Evolutionary conservation across 2,113 vertebrate genomes (phyloP), one percentile per base, ranked within the genome.

Genomic region (Monopterus albus): DNA sequence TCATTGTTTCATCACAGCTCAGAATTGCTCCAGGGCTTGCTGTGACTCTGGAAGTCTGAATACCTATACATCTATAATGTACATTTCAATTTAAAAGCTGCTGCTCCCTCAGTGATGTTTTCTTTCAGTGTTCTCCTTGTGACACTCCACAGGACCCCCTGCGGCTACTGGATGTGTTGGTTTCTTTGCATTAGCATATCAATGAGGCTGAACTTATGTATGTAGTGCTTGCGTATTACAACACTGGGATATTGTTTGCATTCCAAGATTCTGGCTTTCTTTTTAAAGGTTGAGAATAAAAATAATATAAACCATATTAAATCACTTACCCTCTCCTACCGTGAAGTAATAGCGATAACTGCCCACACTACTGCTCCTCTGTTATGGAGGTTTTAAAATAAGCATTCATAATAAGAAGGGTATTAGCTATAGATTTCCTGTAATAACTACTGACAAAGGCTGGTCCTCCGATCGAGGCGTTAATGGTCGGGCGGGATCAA

Each of bases 381-480:
- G 78, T 72, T 85, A 79, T 89, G 82, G 79, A 74, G 57, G 57
- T 83, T 80, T 63, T 49, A 57, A 66, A 82, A 88, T 64, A 53
- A 62, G 81, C 61, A 53, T 69, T 78, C 56, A 68, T 89, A 89
- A 89, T 72, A 55, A 85, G 82, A 73, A 52, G 29, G 77, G 61
- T 84, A 90, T 91, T 81, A 83, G 51, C 45, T 92, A 92, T 91
- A 50, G 89, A 92, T 93, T 93, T 90, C 87, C 83, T 63, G 83
- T 92, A 91, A 92, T 92, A 87, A 72, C 71, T 75, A 78, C 80
- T 72, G 82, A 87, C 76, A 81, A 65, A 56, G 38, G 67, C 49
- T 47, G 43, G 38, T 71, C 52, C 69, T 64, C 67, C 73, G 71
- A 79, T 82, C 14, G 31, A 55, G 69, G 46, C 57, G 25, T 83